Conservation (phyloP, 1,140 invertebrate genomes). For the Zaprionus capensis region DNA sequence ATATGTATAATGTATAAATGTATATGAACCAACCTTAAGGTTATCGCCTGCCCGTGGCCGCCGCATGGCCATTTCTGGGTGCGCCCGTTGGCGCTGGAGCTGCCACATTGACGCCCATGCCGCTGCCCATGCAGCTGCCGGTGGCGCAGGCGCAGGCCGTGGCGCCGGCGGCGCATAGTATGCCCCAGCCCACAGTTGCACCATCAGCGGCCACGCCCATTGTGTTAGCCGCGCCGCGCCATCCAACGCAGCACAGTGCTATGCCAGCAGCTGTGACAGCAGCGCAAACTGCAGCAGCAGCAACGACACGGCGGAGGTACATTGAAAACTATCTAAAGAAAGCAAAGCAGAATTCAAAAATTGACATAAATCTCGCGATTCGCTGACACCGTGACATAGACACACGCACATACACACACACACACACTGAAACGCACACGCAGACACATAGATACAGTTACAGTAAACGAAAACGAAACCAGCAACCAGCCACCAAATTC, state of each 20-base stretch:
- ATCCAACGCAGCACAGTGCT: conserved; percentile 76
- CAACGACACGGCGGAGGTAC: conserved; percentile 85
- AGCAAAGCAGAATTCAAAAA: conserved; percentile 75
- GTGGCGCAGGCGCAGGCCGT: conserved; percentile 84
- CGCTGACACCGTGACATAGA: conserved; percentile 16
- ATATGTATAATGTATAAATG: conserved; percentile 37
- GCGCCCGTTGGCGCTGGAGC: conserved; percentile 82
- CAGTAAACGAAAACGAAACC: conserved; percentile 28
- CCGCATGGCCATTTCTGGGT: conserved; percentile 84
- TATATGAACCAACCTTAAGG: conserved; percentile 75
- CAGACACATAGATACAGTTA: conserved; percentile 9
- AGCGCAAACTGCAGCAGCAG: conserved; percentile 85
- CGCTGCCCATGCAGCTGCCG: conserved; percentile 64
- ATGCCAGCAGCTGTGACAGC: conserved; percentile 67
- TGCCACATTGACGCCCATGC: conserved; percentile 85
- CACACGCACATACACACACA: conserved; percentile 9
- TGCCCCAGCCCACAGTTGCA: conserved; percentile 85
- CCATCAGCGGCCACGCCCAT: conserved; percentile 84
- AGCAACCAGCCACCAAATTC: conserved; percentile 46
- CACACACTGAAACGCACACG: conserved; percentile 7
- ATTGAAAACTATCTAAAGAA: conserved; percentile 39
- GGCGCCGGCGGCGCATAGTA: conserved; percentile 60
- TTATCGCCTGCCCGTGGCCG: conserved; percentile 86
- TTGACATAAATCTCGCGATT: conserved; percentile 28
- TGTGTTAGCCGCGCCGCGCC: conserved; percentile 77